Percentiles rank a stretch among this genome's conserved stretches.
Conservation (phyloP, 1,140 invertebrate genomes). For the Tetragonula clypearis region DNA sequence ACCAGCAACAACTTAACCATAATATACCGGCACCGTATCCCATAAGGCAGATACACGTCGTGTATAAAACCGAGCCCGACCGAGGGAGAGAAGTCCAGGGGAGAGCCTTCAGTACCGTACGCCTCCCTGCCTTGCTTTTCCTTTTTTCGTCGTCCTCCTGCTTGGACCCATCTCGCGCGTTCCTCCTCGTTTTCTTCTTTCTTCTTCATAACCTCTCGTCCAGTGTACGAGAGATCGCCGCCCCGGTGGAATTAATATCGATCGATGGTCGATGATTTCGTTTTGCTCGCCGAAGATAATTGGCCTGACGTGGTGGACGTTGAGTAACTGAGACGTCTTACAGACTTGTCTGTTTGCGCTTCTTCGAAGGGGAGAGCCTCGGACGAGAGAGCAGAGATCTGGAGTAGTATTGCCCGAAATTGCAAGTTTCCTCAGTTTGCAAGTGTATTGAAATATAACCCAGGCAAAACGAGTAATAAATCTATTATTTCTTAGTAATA, state of each 20-base stretch:
- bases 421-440: no score
- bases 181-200: not conserved
- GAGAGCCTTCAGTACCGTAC: conserved; percentile 8
- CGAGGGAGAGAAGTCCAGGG: not conserved
- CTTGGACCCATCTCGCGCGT: not conserved
- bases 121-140: not conserved
- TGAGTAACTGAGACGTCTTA: not conserved
- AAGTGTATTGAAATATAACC: no score
- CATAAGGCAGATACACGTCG: conserved; percentile 68
- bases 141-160: not conserved
- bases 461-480: no score
- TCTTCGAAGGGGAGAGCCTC: not conserved
- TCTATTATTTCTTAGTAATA: no score
- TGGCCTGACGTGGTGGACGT: not conserved
- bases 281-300: not conserved
- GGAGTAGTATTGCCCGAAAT: not conserved
- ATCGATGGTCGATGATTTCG: not conserved
- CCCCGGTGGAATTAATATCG: not conserved
- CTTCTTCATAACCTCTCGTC: not conserved
- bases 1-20: conserved; percentile 72
- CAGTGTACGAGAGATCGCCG: not conserved
- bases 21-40: conserved; percentile 72
- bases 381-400: not conserved
- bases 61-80: conserved; percentile 52
- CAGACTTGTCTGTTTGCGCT: not conserved